Evolutionary conservation across 2,888 invertebrate species (phyloP), one percentile per base, ranked within the genome.

Genomic region (Caprella mutica): DNA sequence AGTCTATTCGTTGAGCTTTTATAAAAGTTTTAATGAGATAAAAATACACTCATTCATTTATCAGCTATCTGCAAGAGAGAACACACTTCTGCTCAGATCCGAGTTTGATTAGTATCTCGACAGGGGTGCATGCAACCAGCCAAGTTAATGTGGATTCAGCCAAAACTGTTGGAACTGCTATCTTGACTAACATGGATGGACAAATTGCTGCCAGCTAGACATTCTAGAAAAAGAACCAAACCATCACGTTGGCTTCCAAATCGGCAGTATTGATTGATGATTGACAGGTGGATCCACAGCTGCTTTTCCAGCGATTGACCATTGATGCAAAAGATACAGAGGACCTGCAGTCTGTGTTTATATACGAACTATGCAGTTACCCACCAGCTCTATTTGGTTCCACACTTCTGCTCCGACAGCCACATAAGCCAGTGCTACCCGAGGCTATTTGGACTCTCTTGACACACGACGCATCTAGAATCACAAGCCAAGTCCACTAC

Each of bases 331-430:
- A 44, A 29, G 33, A 29, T 21, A 12, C 29, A 44, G 24, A 46
- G 21, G 33, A 55, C 14, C 44, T 23, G 21, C 55, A 2, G 21
- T 24, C 23, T 30, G 3, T 26, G 35, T 26, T 55, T n/a, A 55
- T 3, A 14, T 55, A 55, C 30, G 44, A 55, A 33, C 35, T 55
- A 21, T 46, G 55, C 35, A 48, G 40, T 24, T 43, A 54, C 29
- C 54, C 54, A 30, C 54, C 43, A 29, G 54, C 54, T 19, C 29
- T 53, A 27, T 53, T 53, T 42, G 53, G 42, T 17, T 3, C 39
- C 8, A 26, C 21, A 21, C 3, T n/a, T 19, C 40, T 38, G 2
- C 55, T 46, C 24, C 35, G 9, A 26, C 23, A 55, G 39, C 30
- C 44, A 19, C n/a, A 26, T 24, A 55, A 55, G 33, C 27, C 55